Conservation (phyloP, 2,797 vertebrate genomes). For the Sus cebifrons region DNA sequence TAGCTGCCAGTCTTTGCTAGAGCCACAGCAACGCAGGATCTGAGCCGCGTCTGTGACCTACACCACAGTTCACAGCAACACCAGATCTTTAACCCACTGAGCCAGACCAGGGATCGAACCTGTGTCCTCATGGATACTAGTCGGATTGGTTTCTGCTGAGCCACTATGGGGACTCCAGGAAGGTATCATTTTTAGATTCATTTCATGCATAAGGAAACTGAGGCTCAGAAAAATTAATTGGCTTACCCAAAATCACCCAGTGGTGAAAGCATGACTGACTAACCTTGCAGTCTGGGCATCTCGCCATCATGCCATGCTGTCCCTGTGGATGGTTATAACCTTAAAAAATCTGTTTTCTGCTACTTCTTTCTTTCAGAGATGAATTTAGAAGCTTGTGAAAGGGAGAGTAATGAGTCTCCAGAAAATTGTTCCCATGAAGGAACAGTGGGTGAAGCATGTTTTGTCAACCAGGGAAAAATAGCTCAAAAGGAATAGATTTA, state of each 20-base stretch:
- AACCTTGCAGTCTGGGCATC: background rate
- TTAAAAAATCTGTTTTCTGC: background rate
- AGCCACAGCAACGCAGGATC: too few relatives aligned
- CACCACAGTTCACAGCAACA: too few relatives aligned
- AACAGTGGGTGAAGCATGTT: background rate
- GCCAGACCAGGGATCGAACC: too few relatives aligned
- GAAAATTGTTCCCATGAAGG: slow-evolving; percentile 12
- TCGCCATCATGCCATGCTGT: background rate
- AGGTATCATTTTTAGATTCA: background rate
- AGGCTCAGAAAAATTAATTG: too few relatives aligned
- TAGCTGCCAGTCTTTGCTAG: too few relatives aligned
- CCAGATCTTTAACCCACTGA: too few relatives aligned
- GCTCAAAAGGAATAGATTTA: slow-evolving; percentile 22
- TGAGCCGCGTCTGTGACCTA: too few relatives aligned
- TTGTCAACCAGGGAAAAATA: background rate
- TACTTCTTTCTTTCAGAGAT: slow-evolving; percentile 7
- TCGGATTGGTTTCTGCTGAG: too few relatives aligned
- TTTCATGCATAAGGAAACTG: background rate
- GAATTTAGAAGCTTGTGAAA: slow-evolving; percentile 14
- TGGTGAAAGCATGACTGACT: background rate
- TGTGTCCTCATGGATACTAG: too few relatives aligned
- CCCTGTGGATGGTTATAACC: background rate
- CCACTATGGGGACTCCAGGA: background rate
- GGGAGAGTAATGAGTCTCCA: slow-evolving; percentile 28
- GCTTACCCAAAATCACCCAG: background rate